Conservation (phyloP, 2,888 invertebrate genomes). For the Eupithecia insigniata region DNA sequence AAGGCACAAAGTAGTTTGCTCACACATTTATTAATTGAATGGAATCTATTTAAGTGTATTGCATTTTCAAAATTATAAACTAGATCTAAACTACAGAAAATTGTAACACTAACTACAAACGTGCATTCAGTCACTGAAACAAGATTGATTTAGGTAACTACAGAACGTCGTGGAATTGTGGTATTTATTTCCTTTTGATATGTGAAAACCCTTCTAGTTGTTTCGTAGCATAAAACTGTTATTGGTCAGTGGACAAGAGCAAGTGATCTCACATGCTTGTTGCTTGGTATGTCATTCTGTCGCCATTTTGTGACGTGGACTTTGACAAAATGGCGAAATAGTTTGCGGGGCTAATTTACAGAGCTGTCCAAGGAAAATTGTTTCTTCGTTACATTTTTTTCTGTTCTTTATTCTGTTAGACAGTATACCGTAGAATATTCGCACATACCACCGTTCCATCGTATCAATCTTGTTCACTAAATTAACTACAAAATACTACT, state of each 20-base stretch:
- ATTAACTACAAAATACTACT: constrained; percentile 14
- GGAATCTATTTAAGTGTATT: not conserved
- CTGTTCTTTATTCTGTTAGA: not conserved
- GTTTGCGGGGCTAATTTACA: not conserved
- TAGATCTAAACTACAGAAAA: constrained; percentile 15
- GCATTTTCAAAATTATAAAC: constrained; percentile 9
- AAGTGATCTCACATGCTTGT: not conserved
- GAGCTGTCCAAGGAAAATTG: too few species aligned
- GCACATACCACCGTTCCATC: not conserved
- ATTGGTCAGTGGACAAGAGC: not conserved
- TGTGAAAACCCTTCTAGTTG: not conserved
- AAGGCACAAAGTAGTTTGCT: constrained; percentile 16
- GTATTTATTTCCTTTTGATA: not conserved
- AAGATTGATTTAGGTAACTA: constrained; percentile 10
- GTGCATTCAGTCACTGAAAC: constrained; percentile 27
- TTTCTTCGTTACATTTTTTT: not conserved
- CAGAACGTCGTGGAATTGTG: not conserved
- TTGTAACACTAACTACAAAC: constrained; percentile 21
- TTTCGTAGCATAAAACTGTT: not conserved
- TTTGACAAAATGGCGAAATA: not conserved
- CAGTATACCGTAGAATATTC: not conserved
- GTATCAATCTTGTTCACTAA: constrained; percentile 24
- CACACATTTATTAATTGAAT: constrained; percentile 10
- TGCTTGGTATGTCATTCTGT: not conserved
- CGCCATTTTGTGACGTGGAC: not conserved